Base-by-base conservation (phyloP, 2,797 vertebrate species). In the Coranthus polyacanthus region DNA sequence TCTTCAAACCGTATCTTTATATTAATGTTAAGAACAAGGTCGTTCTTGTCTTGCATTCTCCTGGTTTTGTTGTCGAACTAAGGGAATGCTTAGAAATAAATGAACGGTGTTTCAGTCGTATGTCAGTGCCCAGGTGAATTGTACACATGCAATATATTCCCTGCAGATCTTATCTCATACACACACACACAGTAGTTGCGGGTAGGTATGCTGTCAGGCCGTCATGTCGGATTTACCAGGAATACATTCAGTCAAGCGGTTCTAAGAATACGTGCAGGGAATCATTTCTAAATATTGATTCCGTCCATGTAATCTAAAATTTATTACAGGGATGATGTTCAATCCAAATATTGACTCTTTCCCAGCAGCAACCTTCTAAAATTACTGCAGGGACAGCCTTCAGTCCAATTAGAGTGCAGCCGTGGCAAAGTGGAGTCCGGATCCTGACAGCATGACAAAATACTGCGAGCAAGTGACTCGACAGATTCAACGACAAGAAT, bases 321-420 rank as follows among this genome's bases (percentile, higher is more conserved):
- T 24, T 80, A 83, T 78, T 75, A 52, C 32, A 57, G 62, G 72
- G 69, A 67, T 84, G 66, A 78, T 67, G 62, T 61, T 73, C 42
- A 51, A 50, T 78, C 68, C 68, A 78, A 80, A 75, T 84, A 85
- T 83, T 79, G 71, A 76, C 73, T 67, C 8, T 11, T 71, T 79
- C 42, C 12, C 12, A 51, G 51, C 39, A 61, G 68, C 49, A 58
- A 34, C 20, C 49, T 45, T 74, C 46, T 58, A 15, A 66, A 67
- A 68, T 52, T 8, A 72, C 73, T 61, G 43, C 66, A 72, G 62
- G 63, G 57, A 78, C 24, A 32, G 42, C 20, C 12, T 76, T 61
- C 39, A 37, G 50, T 80, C 57, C 64, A 82, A 67, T 80, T 74
- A 80, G 21, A 65, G 53, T 22, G 57, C 53, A 49, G 39, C 38